Percentiles rank a stretch among this genome's conserved stretches.
Conservation (phyloP, 2,113 vertebrate genomes). For the Smithornis capensis region DNA sequence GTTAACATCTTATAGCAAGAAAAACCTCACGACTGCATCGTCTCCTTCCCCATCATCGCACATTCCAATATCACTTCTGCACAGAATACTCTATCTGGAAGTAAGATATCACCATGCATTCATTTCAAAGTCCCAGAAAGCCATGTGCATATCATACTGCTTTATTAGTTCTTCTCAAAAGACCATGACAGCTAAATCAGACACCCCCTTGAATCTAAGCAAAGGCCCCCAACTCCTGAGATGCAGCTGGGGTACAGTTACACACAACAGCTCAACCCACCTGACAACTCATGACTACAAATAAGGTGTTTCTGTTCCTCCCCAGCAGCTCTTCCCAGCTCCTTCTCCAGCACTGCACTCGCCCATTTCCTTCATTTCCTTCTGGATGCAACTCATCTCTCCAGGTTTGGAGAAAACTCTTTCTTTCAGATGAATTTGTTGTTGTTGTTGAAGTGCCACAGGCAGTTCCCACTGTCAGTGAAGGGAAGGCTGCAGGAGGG, state of each 20-base stretch:
- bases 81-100: not conserved
- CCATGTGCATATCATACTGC: fast-evolving
- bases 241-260: not conserved
- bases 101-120: not conserved
- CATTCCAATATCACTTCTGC: not conserved
- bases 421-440: not conserved
- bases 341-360: not conserved
- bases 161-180: not conserved
- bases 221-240: not conserved
- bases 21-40: not conserved
- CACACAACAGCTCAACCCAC: not conserved
- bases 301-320: not conserved
- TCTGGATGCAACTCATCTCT: not conserved
- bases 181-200: not conserved
- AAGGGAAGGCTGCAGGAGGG: not conserved
- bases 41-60: not conserved
- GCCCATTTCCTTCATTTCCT: not conserved
- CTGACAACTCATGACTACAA: not conserved
- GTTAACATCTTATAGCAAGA: not conserved
- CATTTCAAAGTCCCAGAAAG: not conserved
- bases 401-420: not conserved
- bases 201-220: not conserved
- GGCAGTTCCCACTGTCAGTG: not conserved
- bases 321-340: not conserved
- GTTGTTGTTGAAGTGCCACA: not conserved